These are phyloP conservation scores for Muricea muricata DNA, from an alignment of 92 coral and sea anemone genomes.

Conservation along the genomic window DNA sequence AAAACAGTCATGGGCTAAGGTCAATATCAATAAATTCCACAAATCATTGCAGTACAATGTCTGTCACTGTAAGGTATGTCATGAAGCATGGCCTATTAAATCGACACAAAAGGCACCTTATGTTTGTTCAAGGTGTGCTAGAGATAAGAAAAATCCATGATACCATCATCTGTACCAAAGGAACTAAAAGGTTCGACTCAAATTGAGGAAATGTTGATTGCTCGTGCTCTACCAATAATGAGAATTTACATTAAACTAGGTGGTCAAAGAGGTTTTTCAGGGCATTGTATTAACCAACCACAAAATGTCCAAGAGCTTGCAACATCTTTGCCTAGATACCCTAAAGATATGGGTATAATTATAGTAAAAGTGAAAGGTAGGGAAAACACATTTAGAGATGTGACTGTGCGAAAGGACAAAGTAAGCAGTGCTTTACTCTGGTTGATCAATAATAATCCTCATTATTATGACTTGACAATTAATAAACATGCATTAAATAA, in stretches of 20 bases:
- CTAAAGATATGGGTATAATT: background rate
- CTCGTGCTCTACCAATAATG: background rate
- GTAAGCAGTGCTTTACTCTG: background rate
- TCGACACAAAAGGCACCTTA: background rate
- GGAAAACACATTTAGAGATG: conserved; percentile 58
- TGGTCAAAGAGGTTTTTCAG: background rate
- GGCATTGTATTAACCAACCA: background rate
- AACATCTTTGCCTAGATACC: background rate
- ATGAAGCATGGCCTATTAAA: background rate
- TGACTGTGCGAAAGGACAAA: conserved; percentile 48
- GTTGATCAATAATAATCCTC: conserved; percentile 30
- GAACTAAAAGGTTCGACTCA: conserved; percentile 49
- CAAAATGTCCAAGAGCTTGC: background rate
- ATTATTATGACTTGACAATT: conserved; percentile 30
- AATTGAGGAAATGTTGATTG: background rate
- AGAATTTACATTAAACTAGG: background rate
- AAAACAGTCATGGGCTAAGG: conserved; percentile 61
- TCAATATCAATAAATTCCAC: conserved; percentile 45
- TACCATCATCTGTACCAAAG: conserved; percentile 66
- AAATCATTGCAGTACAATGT: conserved; percentile 22
- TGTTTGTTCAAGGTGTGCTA: background rate
- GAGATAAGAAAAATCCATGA: conserved; percentile 40
- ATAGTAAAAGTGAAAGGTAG: conserved; percentile 42
- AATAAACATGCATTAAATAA: conserved; percentile 25
- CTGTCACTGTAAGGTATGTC: conserved; percentile 43